These are phyloP conservation scores for Drosophila nasuta DNA, from an alignment of 1,140 invertebrate genomes.

Conservation along the genomic window DNA sequence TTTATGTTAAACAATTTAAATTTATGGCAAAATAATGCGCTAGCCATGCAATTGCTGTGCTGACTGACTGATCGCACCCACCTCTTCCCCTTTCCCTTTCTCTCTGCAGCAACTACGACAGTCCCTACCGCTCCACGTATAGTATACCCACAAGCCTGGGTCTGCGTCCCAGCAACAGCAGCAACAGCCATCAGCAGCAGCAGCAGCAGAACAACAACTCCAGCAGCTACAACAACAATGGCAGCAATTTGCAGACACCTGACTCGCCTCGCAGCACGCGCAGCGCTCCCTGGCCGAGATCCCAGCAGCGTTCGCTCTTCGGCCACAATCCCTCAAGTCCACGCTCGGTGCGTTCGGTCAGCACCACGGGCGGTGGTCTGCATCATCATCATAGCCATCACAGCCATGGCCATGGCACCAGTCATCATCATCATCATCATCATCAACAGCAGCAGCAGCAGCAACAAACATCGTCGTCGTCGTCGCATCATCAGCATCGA, in stretches of 20 bases:
- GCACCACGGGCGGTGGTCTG: conserved; percentile 73
- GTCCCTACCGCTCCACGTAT: conserved; percentile 85
- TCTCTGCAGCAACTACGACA: conserved; percentile 84
- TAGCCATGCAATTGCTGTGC: conserved; percentile 65
- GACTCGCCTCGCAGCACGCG: conserved; percentile 92
- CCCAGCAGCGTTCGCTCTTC: conserved; percentile 89
- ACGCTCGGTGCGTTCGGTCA: conserved; percentile 89
- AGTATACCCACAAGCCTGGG: conserved; percentile 85
- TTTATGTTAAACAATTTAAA: conserved; percentile 84
- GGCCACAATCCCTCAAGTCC: conserved; percentile 87
- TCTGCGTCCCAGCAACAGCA: conserved; percentile 72
- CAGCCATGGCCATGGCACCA: conserved; percentile 73
- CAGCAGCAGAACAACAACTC: conserved; percentile 74
- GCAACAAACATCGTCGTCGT: conserved; percentile 51
- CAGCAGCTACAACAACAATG: conserved; percentile 81
- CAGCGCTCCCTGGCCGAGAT: conserved; percentile 92
- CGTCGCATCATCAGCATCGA: conserved; percentile 52
- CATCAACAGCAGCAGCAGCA: conserved; percentile 56
- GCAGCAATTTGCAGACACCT: conserved; percentile 74
- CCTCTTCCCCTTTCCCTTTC: neutral
- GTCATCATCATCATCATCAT: conserved; percentile 70
- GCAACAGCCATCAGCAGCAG: conserved; percentile 45
- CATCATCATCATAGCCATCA: conserved; percentile 79
- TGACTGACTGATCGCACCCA: conserved; percentile 36
- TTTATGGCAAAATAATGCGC: conserved; percentile 84